phyloP scores from a whole-genome alignment of 2,113 vertebrate species.

The Aspidoscelis tigris region DNA sequence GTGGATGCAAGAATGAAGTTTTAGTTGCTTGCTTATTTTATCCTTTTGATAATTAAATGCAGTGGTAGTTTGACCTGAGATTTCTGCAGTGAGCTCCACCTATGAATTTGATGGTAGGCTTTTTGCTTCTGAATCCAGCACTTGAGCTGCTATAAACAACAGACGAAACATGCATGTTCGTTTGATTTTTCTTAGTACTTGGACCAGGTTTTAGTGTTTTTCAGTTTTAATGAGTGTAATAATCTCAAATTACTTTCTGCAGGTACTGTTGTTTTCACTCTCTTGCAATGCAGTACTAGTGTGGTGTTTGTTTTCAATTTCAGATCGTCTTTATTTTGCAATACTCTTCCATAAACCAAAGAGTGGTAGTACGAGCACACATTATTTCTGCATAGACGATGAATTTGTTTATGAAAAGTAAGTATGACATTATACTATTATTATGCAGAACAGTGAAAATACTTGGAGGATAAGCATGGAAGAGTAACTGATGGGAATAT shows the following conservation, averaged over 20 bases:
- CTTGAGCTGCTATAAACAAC: neutral
- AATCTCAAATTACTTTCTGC: neutral
- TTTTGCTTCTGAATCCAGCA: neutral
- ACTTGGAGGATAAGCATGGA: conserved; percentile 17
- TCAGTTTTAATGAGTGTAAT: conserved; percentile 33
- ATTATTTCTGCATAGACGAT: conserved; percentile 96
- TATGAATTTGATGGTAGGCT: neutral
- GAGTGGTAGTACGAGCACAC: conserved; percentile 85
- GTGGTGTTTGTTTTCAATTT: conserved; percentile 69
- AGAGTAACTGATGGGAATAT: conserved; percentile 21
- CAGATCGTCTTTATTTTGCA: conserved; percentile 97
- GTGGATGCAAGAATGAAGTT: too few species aligned
- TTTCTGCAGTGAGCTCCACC: neutral
- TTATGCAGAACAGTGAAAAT: conserved; percentile 15
- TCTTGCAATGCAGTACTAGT: conserved; percentile 21
- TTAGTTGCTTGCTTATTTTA: neutral
- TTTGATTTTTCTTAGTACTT: conserved; percentile 14
- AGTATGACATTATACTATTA: conserved; percentile 62
- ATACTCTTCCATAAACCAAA: conserved; percentile 92
- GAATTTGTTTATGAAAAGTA: conserved; percentile 97
- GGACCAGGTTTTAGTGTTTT: conserved; percentile 9
- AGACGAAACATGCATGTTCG: neutral
- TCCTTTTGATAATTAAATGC: neutral
- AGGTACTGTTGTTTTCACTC: conserved; percentile 20
- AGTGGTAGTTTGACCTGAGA: neutral